A percentile compares a stretch with the other conserved stretches of the same genome.
These are phyloP conservation scores for Noctua pronuba DNA, from an alignment of 2,888 invertebrate species.

Conservation along the genomic window DNA sequence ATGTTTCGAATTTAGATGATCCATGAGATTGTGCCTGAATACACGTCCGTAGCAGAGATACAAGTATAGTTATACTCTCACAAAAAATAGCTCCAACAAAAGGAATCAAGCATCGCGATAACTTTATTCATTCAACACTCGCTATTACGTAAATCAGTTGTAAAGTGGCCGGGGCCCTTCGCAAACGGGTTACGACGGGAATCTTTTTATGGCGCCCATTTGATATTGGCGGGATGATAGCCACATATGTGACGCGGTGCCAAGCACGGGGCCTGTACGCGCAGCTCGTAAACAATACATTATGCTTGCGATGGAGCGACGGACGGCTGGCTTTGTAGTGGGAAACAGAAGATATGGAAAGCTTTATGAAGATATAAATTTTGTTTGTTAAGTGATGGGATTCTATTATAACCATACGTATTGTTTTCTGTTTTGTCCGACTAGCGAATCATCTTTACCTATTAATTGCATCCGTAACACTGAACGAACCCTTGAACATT, in stretches of 20 bases:
- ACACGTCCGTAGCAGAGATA: not conserved
- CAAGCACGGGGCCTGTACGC: conserved; percentile 58
- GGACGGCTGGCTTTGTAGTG: not conserved
- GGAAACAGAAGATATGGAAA: conserved; percentile 14
- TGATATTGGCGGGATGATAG: conserved; percentile 69
- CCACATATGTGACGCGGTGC: conserved; percentile 69
- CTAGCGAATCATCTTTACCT: not conserved
- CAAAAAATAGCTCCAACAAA: conserved; percentile 4
- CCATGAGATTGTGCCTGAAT: not conserved
- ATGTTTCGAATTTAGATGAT: not conserved
- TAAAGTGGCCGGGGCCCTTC: conserved; percentile 59
- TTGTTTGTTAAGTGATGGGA: not conserved
- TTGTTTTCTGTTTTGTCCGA: not conserved
- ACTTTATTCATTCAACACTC: conserved; percentile 50
- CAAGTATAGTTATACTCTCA: not conserved
- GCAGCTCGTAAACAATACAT: conserved; percentile 61
- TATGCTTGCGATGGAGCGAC: conserved; percentile 41
- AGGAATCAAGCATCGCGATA: conserved; percentile 29
- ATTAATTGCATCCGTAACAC: not conserved
- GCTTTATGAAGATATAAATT: not conserved
- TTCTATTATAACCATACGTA: not conserved
- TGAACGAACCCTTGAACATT: not conserved
- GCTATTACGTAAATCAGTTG: conserved; percentile 64
- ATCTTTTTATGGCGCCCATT: conserved; percentile 66
- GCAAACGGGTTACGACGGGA: conserved; percentile 50